Conservation (phyloP, 2,797 vertebrate genomes). For the Oophaga sylvatica region DNA sequence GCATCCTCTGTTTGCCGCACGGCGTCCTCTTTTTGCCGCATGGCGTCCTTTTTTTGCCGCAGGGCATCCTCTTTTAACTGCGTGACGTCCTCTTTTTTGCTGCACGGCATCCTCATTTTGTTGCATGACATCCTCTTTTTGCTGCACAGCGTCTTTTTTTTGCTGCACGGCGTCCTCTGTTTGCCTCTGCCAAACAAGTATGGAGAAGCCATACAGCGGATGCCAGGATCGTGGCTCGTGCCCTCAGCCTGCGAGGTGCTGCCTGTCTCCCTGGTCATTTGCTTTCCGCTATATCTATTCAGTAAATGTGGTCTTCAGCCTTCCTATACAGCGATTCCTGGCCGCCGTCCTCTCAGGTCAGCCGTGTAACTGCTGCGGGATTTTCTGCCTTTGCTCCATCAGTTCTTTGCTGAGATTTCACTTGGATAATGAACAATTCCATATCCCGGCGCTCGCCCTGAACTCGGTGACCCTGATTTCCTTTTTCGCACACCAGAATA, state of each 20-base stretch:
- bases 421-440: conserved; percentile 3
- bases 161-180: too few relatives aligned
- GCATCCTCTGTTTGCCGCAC: too few relatives aligned
- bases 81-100: too few relatives aligned
- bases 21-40: too few relatives aligned
- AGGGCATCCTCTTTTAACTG: too few relatives aligned
- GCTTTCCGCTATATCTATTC: neutral
- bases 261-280: neutral
- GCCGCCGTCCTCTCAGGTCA: neutral
- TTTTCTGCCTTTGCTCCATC: neutral
- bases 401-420: neutral
- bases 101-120: too few relatives aligned
- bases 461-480: neutral
- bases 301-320: neutral
- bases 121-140: too few relatives aligned
- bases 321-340: neutral
- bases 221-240: neutral
- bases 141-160: too few relatives aligned
- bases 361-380: neutral
- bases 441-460: neutral
- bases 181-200: too few relatives aligned
- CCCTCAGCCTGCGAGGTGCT: neutral
- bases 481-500: neutral
- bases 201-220: too few relatives aligned
- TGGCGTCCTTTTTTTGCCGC: too few relatives aligned